Evolutionary conservation across 2,888 invertebrate genomes (phyloP), one percentile per base, ranked within the genome.

Genomic region (Idaea straminata): DNA sequence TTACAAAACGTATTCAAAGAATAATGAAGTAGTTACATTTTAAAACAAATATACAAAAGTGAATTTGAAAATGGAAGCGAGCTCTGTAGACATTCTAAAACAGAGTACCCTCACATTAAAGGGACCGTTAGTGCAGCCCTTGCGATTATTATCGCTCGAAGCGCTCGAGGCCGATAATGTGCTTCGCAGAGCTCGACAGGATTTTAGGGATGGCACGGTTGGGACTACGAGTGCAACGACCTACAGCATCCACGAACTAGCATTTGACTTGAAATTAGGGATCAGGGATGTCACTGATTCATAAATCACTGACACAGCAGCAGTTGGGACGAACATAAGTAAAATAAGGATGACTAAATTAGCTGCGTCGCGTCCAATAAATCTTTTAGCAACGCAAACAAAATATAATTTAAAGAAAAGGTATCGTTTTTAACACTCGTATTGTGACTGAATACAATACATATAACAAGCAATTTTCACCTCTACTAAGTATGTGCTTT

Each of bases 121-220:
- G 76, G 74, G 77, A 79, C 81, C 84, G 83, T 83, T 84, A 84
- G 83, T 78, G 77, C 77, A 81, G 82, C 80, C 84, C 84, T 82
- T 78, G 83, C 78, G 84, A 84, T 86, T 83, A 86, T 83, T 81
- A 86, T 85, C 83, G 78, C 74, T 72, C 69, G 76, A 66, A 66
- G 78, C 77, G 77, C 77, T 77, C 74, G 70, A 74, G 72, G 75
- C 74, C 76, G 85, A 83, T 84, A 83, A 81, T 81, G 85, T 83
- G 82, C 81, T 79, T 77, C 77, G 78, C 77, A 74, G 76, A 75
- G 75, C 79, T 59, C 64, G 63, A 61, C 62, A 57, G 69, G 69
- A 79, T 78, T 77, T 78, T 76, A 79, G 85, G 83, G 82, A 79
- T 83, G 82, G 72, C 80, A 58, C 66, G 67, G 67, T 64, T 58